These are phyloP conservation scores for Diadema setosum DNA, from an alignment of 35 echinoderm and acorn worm species.

Conservation along the genomic window DNA sequence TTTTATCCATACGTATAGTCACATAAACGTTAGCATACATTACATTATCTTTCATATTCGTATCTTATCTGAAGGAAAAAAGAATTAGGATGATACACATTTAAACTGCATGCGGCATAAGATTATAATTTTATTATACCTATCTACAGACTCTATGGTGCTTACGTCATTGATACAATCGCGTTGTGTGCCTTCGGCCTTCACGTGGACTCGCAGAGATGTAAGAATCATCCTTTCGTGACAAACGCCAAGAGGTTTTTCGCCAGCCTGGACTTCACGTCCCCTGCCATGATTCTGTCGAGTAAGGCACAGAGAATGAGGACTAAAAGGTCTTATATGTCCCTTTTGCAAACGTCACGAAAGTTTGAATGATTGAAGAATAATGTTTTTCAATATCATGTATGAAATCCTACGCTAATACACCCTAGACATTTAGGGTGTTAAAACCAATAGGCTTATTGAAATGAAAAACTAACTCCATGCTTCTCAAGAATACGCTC, in stretches of 20 bases:
- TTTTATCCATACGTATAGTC: neutral
- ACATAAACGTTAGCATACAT: neutral
- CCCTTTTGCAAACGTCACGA: too few relatives aligned
- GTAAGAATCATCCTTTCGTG: constrained; percentile 77
- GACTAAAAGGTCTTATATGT: too few relatives aligned
- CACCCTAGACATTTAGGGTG: too few relatives aligned
- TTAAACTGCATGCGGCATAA: neutral
- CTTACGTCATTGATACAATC: constrained; percentile 75
- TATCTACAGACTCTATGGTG: constrained; percentile 48
- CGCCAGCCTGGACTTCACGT: neutral
- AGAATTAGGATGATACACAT: neutral
- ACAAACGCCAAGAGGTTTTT: constrained; percentile 40
- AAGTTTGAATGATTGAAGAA: too few relatives aligned
- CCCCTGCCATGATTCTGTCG: neutral
- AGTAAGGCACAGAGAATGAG: too few relatives aligned
- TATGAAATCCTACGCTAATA: too few relatives aligned
- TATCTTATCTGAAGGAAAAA: neutral
- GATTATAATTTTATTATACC: neutral
- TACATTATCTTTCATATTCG: neutral
- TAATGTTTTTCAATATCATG: too few relatives aligned
- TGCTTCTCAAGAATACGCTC: too few relatives aligned
- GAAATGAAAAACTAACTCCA: too few relatives aligned
- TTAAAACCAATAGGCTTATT: too few relatives aligned
- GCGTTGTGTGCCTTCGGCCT: constrained; percentile 64
- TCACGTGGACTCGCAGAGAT: constrained; percentile 66